Conservation (phyloP, 2,113 vertebrate genomes). For the Heptranchias perlo region DNA sequence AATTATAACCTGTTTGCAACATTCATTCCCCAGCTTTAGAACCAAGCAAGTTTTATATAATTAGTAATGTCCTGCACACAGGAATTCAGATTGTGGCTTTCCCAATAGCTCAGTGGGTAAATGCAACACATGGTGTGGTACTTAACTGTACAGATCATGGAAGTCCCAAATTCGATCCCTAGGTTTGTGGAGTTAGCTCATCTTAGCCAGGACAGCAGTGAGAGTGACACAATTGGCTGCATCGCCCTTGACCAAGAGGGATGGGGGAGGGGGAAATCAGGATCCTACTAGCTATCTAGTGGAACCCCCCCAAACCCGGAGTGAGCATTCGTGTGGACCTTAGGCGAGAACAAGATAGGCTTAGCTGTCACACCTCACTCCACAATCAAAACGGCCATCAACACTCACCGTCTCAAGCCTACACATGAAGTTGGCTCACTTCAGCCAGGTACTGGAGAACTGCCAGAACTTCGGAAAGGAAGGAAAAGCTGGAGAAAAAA, state of each 20-base stretch:
- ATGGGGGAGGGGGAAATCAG: background rate
- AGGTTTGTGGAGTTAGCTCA: background rate
- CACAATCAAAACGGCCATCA: background rate
- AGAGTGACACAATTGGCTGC: background rate
- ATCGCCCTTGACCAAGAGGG: background rate
- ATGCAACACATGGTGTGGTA: background rate
- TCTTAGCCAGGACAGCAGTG: background rate
- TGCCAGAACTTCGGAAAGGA: too few relatives aligned
- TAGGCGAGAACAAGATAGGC: too few relatives aligned
- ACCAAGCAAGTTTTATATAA: background rate
- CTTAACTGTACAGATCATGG: background rate
- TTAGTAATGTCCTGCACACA: background rate
- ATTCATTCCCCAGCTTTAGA: background rate
- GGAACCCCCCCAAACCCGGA: background rate
- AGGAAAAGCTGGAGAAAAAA: too few relatives aligned
- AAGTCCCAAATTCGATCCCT: background rate
- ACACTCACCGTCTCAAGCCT: too few relatives aligned
- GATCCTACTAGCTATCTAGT: background rate
- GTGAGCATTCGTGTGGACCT: background rate
- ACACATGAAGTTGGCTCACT: too few relatives aligned
- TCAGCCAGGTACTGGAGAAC: too few relatives aligned
- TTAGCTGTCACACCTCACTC: background rate
- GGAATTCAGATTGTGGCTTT: background rate
- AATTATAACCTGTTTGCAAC: background rate
- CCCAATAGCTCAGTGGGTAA: background rate